Evolutionary conservation across 1,140 invertebrate genomes (phyloP).

Genomic region (Potamilus streckersoni): DNA sequence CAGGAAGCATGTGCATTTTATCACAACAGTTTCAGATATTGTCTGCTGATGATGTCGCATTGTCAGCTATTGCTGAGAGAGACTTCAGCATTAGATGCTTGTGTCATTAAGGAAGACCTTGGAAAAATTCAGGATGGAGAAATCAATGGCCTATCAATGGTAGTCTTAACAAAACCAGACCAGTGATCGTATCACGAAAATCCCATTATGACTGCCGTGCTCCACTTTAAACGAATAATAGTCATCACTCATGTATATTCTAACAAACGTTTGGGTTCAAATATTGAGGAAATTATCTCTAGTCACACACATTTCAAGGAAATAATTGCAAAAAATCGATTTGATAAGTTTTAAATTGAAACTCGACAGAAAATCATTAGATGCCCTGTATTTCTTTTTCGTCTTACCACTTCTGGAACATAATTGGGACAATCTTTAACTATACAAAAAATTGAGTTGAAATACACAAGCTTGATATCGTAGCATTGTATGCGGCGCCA

Average conservation of each 20-base stretch:
- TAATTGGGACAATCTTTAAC: conserved; percentile 18
- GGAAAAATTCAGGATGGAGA: background rate
- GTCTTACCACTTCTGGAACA: conserved; percentile 29
- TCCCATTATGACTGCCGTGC: background rate
- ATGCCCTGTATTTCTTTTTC: conserved; percentile 20
- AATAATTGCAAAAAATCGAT: conserved; percentile 16
- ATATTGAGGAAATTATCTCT: background rate
- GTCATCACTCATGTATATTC: background rate
- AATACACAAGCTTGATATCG: conserved; percentile 10
- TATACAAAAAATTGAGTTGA: conserved; percentile 11
- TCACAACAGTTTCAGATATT: background rate
- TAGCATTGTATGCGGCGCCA: background rate
- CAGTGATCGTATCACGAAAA: conserved; percentile 3
- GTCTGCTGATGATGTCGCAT: conserved; percentile 1
- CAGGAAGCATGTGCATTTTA: background rate
- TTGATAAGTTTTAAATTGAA: conserved; percentile 8
- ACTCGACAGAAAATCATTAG: conserved; percentile 15
- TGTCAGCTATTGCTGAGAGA: conserved; percentile 11
- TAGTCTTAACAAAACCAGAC: conserved; percentile 22
- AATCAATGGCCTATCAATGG: conserved; percentile 11
- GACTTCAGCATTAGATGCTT: background rate
- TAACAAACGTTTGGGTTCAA: conserved; percentile 26
- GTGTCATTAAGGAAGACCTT: conserved; percentile 13
- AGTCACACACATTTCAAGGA: conserved; percentile 13
- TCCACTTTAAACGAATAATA: conserved; percentile 3